Conservation (phyloP, 2,888 invertebrate genomes). For the Stegana nigrithorax region DNA sequence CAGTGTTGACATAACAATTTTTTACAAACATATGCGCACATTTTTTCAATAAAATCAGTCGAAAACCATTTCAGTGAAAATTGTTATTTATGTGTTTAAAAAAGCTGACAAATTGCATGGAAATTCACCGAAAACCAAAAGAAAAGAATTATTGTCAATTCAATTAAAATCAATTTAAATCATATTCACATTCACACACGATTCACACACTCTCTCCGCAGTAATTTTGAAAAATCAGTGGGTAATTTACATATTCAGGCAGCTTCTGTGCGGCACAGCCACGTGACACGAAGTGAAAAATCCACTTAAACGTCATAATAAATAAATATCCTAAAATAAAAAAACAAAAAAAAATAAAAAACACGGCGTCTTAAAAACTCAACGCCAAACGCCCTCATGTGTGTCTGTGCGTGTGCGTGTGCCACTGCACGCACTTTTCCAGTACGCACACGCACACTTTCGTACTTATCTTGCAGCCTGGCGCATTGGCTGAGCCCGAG, state of each 20-base stretch:
- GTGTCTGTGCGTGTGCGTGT: not conserved
- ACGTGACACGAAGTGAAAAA: constrained; percentile 53
- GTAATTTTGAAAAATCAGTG: too few relatives aligned
- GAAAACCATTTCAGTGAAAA: not conserved
- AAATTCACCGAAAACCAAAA: not conserved
- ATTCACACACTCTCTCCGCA: too few relatives aligned
- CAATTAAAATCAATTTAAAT: not conserved
- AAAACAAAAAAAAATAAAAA: not conserved
- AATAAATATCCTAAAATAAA: constrained; percentile 36
- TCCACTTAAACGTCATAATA: constrained; percentile 57
- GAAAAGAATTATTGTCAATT: not conserved
- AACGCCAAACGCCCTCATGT: not conserved
- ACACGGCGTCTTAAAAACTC: too few relatives aligned
- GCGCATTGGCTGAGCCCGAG: constrained; percentile 39
- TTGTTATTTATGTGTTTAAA: not conserved
- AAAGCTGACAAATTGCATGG: not conserved
- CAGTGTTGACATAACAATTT: too few relatives aligned
- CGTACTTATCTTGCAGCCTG: constrained; percentile 20
- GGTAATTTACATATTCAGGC: not conserved
- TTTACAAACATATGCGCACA: not conserved
- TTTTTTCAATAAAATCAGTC: not conserved
- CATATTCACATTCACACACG: not conserved
- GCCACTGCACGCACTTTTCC: not conserved
- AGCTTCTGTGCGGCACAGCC: not conserved
- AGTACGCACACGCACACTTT: constrained; percentile 45